phyloP scores from a whole-genome alignment of 1,140 invertebrate species.

The Drosophila tsacasi region DNA sequence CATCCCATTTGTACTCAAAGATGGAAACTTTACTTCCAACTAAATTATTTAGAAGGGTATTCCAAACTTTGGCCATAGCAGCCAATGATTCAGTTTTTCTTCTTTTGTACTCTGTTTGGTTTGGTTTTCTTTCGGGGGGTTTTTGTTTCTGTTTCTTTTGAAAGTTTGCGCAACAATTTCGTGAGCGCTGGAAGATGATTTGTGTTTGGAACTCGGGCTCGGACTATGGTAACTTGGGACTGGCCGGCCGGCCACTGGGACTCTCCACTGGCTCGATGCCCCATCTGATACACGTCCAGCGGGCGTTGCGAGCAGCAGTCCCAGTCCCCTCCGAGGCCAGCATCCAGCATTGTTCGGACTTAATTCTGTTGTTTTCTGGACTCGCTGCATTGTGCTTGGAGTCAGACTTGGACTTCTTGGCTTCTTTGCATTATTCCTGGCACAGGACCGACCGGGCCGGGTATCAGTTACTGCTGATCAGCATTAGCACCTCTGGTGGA shows the following conservation, averaged over 20 bases:
- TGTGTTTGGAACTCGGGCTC: constrained; percentile 67
- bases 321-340: constrained; percentile 37
- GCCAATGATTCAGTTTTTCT: constrained; percentile 15
- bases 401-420: constrained; percentile 37
- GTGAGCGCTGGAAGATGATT: constrained; percentile 84
- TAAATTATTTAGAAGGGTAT: constrained; percentile 26
- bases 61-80: constrained; percentile 8
- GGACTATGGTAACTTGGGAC: constrained; percentile 29
- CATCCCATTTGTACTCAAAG: too few species aligned
- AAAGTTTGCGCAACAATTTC: constrained; percentile 83
- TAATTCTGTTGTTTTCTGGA: constrained; percentile 66
- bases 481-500: constrained; percentile 80
- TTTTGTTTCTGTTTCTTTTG: constrained; percentile 63
- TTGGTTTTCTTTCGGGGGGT: constrained; percentile 36
- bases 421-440: constrained; percentile 77
- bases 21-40: background rate
- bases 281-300: constrained; percentile 82
- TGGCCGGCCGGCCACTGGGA: constrained; percentile 24
- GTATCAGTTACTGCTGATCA: constrained; percentile 81
- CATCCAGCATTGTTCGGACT: constrained; percentile 51
- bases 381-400: constrained; percentile 58
- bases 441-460: constrained; percentile 21
- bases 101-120: constrained; percentile 31
- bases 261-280: constrained; percentile 56
- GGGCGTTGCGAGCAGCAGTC: constrained; percentile 66